Conservation (phyloP, 2,113 vertebrate species). For the Protomyctophum bolini region DNA sequence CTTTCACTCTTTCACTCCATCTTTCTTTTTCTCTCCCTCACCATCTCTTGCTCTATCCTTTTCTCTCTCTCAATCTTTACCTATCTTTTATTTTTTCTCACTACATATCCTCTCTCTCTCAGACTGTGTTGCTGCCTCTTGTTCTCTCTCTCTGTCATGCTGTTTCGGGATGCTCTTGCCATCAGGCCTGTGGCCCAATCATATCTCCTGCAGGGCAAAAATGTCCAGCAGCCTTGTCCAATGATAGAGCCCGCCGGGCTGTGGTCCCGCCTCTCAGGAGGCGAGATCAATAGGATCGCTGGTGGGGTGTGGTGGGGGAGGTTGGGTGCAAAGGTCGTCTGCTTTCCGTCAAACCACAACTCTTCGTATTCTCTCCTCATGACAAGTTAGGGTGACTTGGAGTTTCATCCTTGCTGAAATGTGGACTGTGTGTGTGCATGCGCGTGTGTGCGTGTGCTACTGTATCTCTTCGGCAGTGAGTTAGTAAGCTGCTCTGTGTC, state of each 20-base stretch:
- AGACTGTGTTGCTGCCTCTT: conserved; percentile 4
- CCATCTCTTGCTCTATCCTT: conserved; percentile 8
- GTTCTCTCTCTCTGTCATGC: conserved; percentile 35
- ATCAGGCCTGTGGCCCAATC: conserved; percentile 40
- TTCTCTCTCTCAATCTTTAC: conserved; percentile 1
- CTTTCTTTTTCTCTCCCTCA: conserved; percentile 29
- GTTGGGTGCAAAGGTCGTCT: too few species aligned
- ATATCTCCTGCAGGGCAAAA: conserved; percentile 23
- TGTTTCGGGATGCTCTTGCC: conserved; percentile 13
- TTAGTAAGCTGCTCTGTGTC: too few species aligned
- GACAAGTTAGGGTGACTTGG: not conserved
- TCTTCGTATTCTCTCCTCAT: not conserved
- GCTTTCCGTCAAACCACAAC: too few species aligned
- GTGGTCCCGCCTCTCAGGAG: conserved; percentile 15
- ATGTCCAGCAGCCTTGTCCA: conserved; percentile 58
- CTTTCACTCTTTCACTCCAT: conserved; percentile 16
- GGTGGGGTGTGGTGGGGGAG: not conserved
- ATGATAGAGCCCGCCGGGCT: conserved; percentile 38
- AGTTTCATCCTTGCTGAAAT: not conserved
- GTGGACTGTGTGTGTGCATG: not conserved
- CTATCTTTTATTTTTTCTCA: conserved; percentile 20
- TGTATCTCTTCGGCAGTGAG: not conserved
- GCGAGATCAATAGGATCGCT: not conserved
- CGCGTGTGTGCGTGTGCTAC: not conserved
- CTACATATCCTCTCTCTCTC: not conserved